These are phyloP conservation scores for Chlorops oryzae DNA, from an alignment of 1,140 invertebrate genomes.

Conservation along the genomic window DNA sequence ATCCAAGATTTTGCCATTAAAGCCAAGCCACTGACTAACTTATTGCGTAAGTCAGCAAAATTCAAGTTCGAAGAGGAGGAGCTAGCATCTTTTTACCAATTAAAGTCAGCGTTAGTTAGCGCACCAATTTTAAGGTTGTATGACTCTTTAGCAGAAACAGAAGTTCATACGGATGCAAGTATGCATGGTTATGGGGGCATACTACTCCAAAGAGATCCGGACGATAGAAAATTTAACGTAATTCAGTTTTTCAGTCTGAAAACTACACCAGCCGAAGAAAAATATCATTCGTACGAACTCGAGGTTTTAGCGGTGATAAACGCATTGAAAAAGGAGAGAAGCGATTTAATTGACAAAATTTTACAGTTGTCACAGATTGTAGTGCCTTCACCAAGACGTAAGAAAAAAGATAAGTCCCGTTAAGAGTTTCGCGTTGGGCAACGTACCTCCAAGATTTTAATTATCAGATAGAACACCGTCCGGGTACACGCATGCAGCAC, in stretches of 20 bases:
- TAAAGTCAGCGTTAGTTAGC: too few relatives aligned
- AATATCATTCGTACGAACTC: constrained; percentile 27
- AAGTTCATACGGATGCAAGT: background rate
- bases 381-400: constrained; percentile 28
- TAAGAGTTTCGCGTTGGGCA: constrained; percentile 17
- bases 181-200: background rate
- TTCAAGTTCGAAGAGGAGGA: background rate
- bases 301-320: constrained; percentile 24
- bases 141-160: background rate
- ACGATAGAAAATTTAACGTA: constrained; percentile 12
- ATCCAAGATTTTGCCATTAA: too few relatives aligned
- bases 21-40: too few relatives aligned
- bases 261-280: constrained; percentile 24
- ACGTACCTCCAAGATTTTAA: constrained; percentile 21
- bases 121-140: background rate
- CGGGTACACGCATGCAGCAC: constrained; percentile 21
- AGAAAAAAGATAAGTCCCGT: constrained; percentile 11
- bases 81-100: background rate
- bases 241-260: constrained; percentile 26
- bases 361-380: constrained; percentile 23
- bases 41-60: constrained; percentile 14
- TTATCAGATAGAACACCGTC: constrained; percentile 20
- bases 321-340: constrained; percentile 20
- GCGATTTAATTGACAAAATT: constrained; percentile 9
- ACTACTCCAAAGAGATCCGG: background rate